Evolutionary conservation across 2,797 vertebrate genomes (phyloP), one percentile per base, ranked within the genome.

Genomic region (Sebastolobus altivelis): DNA sequence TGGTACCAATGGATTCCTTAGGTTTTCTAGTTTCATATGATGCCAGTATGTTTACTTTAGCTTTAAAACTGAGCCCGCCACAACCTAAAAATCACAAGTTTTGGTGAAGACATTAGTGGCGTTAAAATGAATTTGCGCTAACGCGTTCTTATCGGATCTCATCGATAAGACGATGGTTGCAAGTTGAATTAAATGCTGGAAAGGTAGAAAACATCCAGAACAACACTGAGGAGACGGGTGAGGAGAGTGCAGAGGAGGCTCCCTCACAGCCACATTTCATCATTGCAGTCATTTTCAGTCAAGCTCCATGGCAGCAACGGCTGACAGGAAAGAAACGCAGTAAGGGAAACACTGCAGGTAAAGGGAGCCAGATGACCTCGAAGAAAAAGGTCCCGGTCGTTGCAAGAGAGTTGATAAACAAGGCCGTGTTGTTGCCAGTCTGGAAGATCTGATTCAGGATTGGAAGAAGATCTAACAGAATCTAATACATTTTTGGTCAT

Each of bases 121-220:
- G 18, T 20, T 49, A 20, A 49, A 49, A 49, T 49, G 0, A 20
- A 49, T 49, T 20, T 49, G 43, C 3, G 6, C 43, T 49, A 49
- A 49, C 18, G 16, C 18, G 16, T 49, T 49, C 18, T 46, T 43
- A 46, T 46, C 6, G 29, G 35, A 79, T 70, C 27, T 62, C 43
- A 59, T 9, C 55, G 20, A 43, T 75, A 78, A 55, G 60, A 25
- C 12, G 46, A 69, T 31, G 29, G 68, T 27, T 63, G 29, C 10
- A 4, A 81, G 6, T 40, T 46, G 6, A 79, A 61, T 65, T 46
- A 68, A 78, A 82, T 16, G 12, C 70, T 69, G 29, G 22, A 79
- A 60, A 67, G 14, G 59, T 22, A 59, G 65, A 43, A 75, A 67
- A 71, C 38, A 76, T 54, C 29, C 11, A 22, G 16, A 52, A 16